Conservation (phyloP, 2,113 vertebrate genomes). For the Platichthys flesus region DNA sequence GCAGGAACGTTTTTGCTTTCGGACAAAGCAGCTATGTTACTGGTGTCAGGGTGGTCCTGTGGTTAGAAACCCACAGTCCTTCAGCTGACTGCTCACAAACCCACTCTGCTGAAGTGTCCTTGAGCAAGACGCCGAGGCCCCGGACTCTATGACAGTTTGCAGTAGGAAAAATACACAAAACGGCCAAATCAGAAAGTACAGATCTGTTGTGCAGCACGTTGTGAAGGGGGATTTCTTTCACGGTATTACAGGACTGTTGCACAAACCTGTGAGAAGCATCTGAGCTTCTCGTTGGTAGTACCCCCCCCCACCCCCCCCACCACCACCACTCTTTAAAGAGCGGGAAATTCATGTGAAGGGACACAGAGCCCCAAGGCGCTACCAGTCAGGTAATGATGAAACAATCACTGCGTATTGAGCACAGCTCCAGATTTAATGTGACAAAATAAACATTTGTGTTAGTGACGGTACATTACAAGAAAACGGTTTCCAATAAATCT, state of each 20-base stretch:
- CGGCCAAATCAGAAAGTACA: not conserved
- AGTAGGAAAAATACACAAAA: not conserved
- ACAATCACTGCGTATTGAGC: slow-evolving; percentile 44
- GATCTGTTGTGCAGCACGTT: not conserved
- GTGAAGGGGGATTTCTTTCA: slow-evolving; percentile 31
- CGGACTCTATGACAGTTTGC: not conserved
- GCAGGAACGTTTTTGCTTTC: slow-evolving; percentile 25
- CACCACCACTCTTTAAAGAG: slow-evolving; percentile 10
- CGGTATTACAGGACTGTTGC: not conserved
- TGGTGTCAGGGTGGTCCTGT: slow-evolving; percentile 59
- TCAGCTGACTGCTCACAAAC: slow-evolving; percentile 31
- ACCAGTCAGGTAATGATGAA: slow-evolving; percentile 62
- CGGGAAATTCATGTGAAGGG: slow-evolving; percentile 46
- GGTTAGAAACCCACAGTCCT: slow-evolving; percentile 33
- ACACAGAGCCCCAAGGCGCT: slow-evolving; percentile 48
- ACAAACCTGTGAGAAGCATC: slow-evolving; percentile 6
- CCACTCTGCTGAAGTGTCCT: slow-evolving; percentile 25
- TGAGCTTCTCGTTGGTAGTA: slow-evolving; percentile 11
- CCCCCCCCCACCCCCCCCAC: not conserved
- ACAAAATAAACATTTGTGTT: slow-evolving; percentile 53
- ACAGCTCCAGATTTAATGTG: slow-evolving; percentile 45
- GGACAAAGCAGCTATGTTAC: slow-evolving; percentile 34
- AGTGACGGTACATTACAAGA: not conserved
- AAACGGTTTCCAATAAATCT: not conserved
- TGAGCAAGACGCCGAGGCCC: slow-evolving; percentile 17